phyloP scores from a whole-genome alignment of 2,888 invertebrate species.

The Branchipolynoe longqiensis region DNA sequence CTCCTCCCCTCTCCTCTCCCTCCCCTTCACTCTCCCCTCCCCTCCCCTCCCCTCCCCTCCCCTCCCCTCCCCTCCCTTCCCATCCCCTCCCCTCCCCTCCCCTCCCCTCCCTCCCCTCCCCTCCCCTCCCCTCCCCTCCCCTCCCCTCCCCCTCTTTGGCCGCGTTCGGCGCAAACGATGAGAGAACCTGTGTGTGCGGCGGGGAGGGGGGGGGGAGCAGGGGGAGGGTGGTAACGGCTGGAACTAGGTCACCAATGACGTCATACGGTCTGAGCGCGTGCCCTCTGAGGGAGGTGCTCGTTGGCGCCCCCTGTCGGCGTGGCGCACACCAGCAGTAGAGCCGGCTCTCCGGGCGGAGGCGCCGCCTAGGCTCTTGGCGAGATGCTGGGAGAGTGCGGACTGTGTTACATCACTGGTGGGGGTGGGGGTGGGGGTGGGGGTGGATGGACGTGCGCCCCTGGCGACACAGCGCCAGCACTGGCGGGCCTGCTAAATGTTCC shows the following conservation, averaged over 20 bases:
- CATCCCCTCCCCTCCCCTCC: background rate
- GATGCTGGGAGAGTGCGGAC: conserved; percentile 3
- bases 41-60: background rate
- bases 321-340: background rate
- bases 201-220: no score
- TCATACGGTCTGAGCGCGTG: background rate
- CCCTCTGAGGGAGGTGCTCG: background rate
- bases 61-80: background rate
- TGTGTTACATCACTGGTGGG: conserved; percentile 9
- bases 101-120: background rate
- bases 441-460: no score
- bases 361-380: no score
- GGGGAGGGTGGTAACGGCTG: background rate
- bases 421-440: background rate
- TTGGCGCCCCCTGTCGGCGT: background rate
- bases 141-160: conserved; percentile 3
- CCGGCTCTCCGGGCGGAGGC: background rate
- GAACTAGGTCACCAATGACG: conserved; percentile 19
- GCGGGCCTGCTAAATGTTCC: no score
- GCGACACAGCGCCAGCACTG: no score
- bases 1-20: background rate
- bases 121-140: conserved; percentile 24
- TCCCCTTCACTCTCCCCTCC: background rate
- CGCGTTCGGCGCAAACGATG: no score
- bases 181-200: no score